Conservation (phyloP, 92 coral and sea anemone genomes). For the Desmophyllum pertusum region DNA sequence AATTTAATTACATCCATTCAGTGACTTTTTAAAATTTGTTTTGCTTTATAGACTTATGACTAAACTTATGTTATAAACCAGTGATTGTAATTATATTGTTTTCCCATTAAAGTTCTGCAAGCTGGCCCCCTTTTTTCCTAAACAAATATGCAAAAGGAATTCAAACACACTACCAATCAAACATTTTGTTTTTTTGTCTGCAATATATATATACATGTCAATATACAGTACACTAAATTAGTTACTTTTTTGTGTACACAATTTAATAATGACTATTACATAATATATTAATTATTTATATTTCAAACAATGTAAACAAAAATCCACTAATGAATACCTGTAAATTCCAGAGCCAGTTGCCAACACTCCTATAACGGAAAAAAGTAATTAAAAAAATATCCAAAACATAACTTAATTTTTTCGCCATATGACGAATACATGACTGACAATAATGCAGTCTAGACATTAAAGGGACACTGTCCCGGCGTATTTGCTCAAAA, state of each 20-base stretch:
- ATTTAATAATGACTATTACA: too few species aligned
- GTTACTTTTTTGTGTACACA: neutral
- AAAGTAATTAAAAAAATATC: neutral
- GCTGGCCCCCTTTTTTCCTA: too few species aligned
- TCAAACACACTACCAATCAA: neutral
- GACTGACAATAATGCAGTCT: neutral
- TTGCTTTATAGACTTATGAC: too few species aligned
- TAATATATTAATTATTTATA: too few species aligned
- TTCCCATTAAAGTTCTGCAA: neutral
- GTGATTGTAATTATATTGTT: too few species aligned
- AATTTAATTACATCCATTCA: neutral
- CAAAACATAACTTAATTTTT: neutral
- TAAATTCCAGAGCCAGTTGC: conserved; percentile 78
- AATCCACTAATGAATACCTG: conserved; percentile 57
- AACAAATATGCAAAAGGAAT: neutral
- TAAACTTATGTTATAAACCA: too few species aligned
- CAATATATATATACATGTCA: too few species aligned
- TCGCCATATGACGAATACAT: neutral
- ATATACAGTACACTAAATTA: neutral
- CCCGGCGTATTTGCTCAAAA: too few species aligned
- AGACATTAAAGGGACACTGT: neutral
- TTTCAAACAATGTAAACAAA: neutral
- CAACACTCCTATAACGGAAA: conserved; percentile 66
- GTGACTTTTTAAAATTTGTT: too few species aligned
- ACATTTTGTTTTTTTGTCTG: neutral